phyloP scores from a whole-genome alignment of 2,113 vertebrate species.

The Halichoeres trimaculatus region DNA sequence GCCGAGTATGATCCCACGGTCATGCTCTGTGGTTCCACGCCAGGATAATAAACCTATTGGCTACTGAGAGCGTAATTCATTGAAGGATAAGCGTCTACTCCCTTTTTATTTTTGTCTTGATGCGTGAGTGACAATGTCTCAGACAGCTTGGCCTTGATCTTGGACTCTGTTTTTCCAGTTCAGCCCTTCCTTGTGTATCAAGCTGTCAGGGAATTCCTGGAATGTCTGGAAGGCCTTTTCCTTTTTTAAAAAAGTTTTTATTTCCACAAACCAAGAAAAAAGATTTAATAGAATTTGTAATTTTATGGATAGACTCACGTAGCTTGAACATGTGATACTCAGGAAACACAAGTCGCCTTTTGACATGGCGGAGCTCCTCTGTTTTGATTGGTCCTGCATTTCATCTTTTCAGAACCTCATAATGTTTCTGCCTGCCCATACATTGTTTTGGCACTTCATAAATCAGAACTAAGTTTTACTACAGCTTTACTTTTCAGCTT shows the following conservation, averaged over 20 bases:
- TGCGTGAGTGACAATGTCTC: conserved; percentile 88
- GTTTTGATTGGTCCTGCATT: conserved; percentile 10
- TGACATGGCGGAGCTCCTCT: neutral
- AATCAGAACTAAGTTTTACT: conserved; percentile 9
- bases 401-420: conserved; percentile 27
- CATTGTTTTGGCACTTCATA: conserved; percentile 34
- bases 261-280: conserved; percentile 74
- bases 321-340: conserved; percentile 43
- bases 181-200: conserved; percentile 88
- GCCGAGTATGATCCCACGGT: conserved; percentile 19
- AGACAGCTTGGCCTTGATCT: conserved; percentile 90
- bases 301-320: conserved; percentile 41
- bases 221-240: conserved; percentile 91
- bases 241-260: conserved; percentile 83
- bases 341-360: conserved; percentile 42
- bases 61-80: conserved; percentile 20
- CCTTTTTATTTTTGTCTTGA: conserved; percentile 80
- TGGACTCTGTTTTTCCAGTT: conserved; percentile 90
- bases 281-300: conserved; percentile 66
- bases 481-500: conserved; percentile 41
- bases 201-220: conserved; percentile 91
- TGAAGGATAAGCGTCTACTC: conserved; percentile 79
- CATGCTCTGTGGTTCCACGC: conserved; percentile 4
- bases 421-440: neutral
- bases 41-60: conserved; percentile 16